These are phyloP conservation scores for Caenorhabditis sulstoni DNA, from an alignment of 2,888 invertebrate species.

Conservation along the genomic window DNA sequence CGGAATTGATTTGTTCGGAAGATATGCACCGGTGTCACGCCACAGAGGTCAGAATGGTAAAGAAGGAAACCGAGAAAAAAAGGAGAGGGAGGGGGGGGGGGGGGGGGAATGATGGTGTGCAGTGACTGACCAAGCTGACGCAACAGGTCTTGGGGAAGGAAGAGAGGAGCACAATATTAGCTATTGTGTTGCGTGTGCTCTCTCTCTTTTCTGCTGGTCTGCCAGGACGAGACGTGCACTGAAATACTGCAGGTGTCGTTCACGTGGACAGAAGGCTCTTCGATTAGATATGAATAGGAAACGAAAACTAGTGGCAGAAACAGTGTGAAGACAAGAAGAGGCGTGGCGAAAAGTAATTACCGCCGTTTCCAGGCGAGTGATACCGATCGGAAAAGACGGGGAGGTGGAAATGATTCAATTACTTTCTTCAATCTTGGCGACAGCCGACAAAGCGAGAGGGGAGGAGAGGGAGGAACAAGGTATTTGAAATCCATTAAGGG, in stretches of 20 bases:
- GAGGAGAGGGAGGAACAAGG: constrained; percentile 15
- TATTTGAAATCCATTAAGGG: constrained; percentile 43
- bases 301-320: not conserved
- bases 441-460: constrained; percentile 2
- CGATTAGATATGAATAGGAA: not conserved
- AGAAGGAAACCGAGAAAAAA: not conserved
- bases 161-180: constrained; percentile 30
- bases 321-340: constrained; percentile 23
- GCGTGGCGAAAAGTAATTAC: constrained; percentile 30
- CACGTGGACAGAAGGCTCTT: too few relatives aligned
- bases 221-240: constrained; percentile 16
- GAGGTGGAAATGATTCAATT: constrained; percentile 38
- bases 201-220: too few relatives aligned
- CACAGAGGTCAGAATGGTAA: too few relatives aligned
- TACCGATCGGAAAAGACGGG: constrained; percentile 8
- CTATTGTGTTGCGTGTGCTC: constrained; percentile 27
- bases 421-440: constrained; percentile 8
- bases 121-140: constrained; percentile 12
- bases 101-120: not conserved
- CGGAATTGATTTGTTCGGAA: constrained; percentile 32
- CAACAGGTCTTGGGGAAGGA: constrained; percentile 8
- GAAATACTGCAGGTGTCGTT: not conserved
- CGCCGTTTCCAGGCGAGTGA: constrained; percentile 51
- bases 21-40: constrained; percentile 43
- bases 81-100: constrained; percentile 8